These are phyloP conservation scores for Ecdyonurus torrentis DNA, from an alignment of 2,888 invertebrate genomes.

Conservation along the genomic window DNA sequence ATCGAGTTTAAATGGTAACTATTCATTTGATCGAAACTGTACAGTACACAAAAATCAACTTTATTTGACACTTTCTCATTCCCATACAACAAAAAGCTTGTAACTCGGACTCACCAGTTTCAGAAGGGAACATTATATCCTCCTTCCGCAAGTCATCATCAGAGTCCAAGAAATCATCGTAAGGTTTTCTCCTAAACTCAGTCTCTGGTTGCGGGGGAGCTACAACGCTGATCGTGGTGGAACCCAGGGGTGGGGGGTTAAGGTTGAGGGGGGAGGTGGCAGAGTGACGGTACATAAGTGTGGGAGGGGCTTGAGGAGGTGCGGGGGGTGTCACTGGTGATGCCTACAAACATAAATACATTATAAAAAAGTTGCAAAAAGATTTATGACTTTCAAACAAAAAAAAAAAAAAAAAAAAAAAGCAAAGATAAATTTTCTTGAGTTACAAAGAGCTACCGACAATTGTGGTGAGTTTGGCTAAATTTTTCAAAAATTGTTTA, in stretches of 20 bases:
- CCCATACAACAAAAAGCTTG: no score
- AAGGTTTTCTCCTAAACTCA: slow-evolving; percentile 26
- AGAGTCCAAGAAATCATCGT: slow-evolving; percentile 69
- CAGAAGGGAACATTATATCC: slow-evolving; percentile 67
- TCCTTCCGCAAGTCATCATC: slow-evolving; percentile 79
- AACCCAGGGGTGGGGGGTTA: slow-evolving; percentile 1
- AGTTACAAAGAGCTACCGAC: no score
- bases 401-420: no score
- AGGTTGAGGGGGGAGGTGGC: slow-evolving; percentile 40
- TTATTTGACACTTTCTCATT: no score
- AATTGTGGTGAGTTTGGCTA: no score
- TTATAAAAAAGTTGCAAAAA: no score
- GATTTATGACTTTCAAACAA: no score
- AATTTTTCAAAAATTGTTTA: no score
- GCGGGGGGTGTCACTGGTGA: slow-evolving; percentile 10
- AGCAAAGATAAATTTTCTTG: no score
- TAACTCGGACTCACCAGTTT: slow-evolving; percentile 51
- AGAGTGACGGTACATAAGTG: slow-evolving; percentile 30
- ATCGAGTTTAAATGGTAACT: no score
- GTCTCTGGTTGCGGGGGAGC: slow-evolving; percentile 26
- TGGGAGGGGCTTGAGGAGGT: slow-evolving; percentile 5
- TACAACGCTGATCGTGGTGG: slow-evolving; percentile 19
- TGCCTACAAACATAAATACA: neutral
- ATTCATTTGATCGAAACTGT: no score
- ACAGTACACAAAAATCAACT: no score